These are phyloP conservation scores for Megalopta genalis DNA, from an alignment of 1,140 invertebrate species.

Conservation along the genomic window DNA sequence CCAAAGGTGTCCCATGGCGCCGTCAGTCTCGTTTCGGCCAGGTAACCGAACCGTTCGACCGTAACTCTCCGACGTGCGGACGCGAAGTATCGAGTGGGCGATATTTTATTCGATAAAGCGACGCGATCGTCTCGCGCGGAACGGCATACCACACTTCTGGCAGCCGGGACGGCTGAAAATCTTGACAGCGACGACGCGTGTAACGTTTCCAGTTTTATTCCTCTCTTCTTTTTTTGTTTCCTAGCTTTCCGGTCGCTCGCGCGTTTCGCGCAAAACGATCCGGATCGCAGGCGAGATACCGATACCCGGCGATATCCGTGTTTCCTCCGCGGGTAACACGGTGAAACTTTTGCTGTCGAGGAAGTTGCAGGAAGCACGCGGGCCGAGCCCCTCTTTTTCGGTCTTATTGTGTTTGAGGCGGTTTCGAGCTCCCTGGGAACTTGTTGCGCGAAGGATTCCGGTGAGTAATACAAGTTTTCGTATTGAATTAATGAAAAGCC, in stretches of 20 bases:
- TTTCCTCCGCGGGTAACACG: neutral
- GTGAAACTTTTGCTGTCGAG: neutral
- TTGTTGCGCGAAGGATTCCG: neutral
- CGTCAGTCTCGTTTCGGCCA: neutral
- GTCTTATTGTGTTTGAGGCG: neutral
- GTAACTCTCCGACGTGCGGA: neutral
- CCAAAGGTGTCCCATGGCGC: too few relatives aligned
- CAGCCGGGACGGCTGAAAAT: neutral
- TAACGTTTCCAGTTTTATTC: neutral
- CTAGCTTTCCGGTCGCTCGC: too few relatives aligned
- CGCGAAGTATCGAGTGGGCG: too few relatives aligned
- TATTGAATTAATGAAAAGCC: neutral
- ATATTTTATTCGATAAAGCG: conserved; percentile 24
- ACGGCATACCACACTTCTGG: too few relatives aligned
- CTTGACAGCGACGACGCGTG: neutral
- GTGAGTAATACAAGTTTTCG: neutral
- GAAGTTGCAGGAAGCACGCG: neutral
- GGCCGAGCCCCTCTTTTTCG: too few relatives aligned
- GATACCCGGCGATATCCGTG: neutral
- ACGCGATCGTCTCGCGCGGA: too few relatives aligned
- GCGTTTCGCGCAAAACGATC: neutral
- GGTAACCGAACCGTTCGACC: neutral
- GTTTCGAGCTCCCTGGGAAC: neutral
- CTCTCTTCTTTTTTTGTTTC: too few relatives aligned
- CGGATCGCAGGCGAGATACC: neutral